phyloP scores from a whole-genome alignment of 1,140 invertebrate genomes.

The Anthonomus grandis region DNA sequence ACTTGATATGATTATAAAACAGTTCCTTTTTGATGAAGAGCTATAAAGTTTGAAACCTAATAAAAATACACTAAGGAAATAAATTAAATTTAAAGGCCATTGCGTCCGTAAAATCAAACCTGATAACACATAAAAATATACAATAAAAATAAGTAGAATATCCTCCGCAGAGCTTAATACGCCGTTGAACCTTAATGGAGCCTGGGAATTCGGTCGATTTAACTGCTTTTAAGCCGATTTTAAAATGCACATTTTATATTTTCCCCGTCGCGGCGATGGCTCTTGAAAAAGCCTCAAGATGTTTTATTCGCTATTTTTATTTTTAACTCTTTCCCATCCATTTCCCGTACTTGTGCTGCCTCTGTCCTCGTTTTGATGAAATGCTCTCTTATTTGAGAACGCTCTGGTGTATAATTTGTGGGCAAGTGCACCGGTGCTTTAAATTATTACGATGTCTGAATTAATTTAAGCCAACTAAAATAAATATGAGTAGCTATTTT shows the following conservation, averaged over 20 bases:
- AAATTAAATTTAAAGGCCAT: no score
- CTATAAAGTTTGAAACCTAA: no score
- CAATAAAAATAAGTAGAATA: slow-evolving; percentile 14
- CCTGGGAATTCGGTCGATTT: slow-evolving; percentile 20
- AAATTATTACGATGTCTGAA: no score
- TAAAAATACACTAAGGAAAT: no score
- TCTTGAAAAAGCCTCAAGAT: slow-evolving; percentile 9
- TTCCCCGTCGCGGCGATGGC: slow-evolving; percentile 13
- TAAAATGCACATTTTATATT: slow-evolving; percentile 26
- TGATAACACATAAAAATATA: no score
- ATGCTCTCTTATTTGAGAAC: not conserved
- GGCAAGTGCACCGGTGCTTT: no score
- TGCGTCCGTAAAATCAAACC: no score
- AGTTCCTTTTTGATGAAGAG: no score
- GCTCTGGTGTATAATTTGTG: not conserved
- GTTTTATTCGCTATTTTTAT: slow-evolving; percentile 20
- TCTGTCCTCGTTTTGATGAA: not conserved
- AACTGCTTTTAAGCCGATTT: slow-evolving; percentile 23
- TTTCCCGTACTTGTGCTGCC: slow-evolving; percentile 5
- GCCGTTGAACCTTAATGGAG: slow-evolving; percentile 19
- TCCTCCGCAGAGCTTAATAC: slow-evolving; percentile 13
- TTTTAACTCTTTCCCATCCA: slow-evolving; percentile 14
- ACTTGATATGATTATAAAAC: no score
- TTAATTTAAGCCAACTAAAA: no score
- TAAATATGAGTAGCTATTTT: no score